These are phyloP conservation scores for Frankliniella fusca DNA, from an alignment of 2,888 invertebrate genomes.

Conservation along the genomic window DNA sequence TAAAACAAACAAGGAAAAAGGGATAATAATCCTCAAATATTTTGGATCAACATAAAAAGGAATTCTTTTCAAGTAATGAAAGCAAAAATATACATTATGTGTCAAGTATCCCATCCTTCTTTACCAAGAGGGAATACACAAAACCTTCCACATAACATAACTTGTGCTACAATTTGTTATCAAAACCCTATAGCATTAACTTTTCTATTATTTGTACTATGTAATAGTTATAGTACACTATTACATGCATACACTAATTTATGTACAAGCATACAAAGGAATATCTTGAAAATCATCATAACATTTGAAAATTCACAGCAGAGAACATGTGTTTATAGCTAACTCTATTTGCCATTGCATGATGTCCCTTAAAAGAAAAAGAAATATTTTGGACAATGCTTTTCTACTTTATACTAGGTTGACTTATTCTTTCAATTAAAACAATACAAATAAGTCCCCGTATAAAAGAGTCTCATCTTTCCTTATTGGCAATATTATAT, in stretches of 20 bases:
- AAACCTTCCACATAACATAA: neutral
- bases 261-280: neutral
- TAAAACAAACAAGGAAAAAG: no score
- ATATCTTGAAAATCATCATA: neutral
- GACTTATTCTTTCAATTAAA: slow-evolving; percentile 3
- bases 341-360: neutral
- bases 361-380: neutral
- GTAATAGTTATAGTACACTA: neutral
- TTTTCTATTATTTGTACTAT: neutral
- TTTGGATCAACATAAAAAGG: no score
- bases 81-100: no score
- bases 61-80: no score
- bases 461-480: slow-evolving; percentile 35
- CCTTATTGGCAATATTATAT: slow-evolving; percentile 12
- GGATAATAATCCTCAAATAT: no score
- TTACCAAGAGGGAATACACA: neutral
- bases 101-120: no score
- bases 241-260: neutral
- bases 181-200: neutral
- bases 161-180: neutral
- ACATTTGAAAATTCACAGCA: neutral
- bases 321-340: neutral
- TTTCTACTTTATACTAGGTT: neutral
- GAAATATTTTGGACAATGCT: neutral
- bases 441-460: slow-evolving; percentile 17